A percentile compares a stretch with the other conserved stretches of the same genome.
These are phyloP conservation scores for Hafferia zeledoni DNA, from an alignment of 2,797 vertebrate genomes.

Conservation along the genomic window DNA sequence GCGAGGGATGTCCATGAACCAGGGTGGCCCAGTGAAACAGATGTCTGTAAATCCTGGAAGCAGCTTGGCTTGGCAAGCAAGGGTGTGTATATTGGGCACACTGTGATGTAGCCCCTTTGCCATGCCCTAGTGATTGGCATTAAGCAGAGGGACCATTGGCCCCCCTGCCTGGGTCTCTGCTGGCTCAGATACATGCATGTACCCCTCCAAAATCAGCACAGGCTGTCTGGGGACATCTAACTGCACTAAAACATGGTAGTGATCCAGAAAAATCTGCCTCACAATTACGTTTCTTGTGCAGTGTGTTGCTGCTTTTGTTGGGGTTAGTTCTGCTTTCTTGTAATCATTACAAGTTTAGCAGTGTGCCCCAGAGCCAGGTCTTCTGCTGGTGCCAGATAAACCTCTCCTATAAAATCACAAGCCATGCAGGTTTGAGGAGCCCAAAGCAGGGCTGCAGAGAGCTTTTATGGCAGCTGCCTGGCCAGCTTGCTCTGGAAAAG, in stretches of 20 bases:
- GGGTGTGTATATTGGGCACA: neutral
- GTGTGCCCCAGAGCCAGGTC: neutral
- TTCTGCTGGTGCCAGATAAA: neutral
- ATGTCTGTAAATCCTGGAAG: neutral
- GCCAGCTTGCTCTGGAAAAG: neutral
- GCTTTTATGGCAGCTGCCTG: neutral
- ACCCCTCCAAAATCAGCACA: neutral
- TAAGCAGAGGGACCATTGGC: neutral
- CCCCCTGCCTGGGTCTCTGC: fast-evolving
- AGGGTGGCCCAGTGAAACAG: neutral
- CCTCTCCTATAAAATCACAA: neutral
- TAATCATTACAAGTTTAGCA: neutral
- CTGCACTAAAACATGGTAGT: neutral
- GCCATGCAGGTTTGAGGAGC: neutral
- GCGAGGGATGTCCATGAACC: neutral
- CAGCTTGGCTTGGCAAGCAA: neutral
- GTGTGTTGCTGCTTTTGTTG: neutral
- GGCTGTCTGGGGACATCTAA: neutral
- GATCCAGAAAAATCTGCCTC: neutral
- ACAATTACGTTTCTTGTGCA: neutral
- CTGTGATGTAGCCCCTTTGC: neutral
- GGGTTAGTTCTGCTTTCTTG: neutral
- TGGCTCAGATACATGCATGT: fast-evolving
- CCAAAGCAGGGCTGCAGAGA: neutral
- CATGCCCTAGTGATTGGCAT: neutral